These are phyloP conservation scores for Neodiprion fabricii DNA, from an alignment of 1,140 invertebrate genomes.

Conservation along the genomic window DNA sequence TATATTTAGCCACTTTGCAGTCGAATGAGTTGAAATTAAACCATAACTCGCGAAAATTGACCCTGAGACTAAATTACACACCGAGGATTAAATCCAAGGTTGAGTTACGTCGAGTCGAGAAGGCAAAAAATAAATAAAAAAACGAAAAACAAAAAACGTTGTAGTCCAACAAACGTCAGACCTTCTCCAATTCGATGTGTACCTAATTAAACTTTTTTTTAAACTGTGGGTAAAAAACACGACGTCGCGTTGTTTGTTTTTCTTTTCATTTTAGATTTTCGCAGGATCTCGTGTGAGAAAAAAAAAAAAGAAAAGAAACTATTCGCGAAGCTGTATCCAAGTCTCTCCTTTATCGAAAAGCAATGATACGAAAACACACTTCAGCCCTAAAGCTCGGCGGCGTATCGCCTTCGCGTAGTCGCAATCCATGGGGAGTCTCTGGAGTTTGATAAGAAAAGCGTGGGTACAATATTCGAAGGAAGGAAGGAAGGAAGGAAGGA, in stretches of 20 bases:
- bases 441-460: background rate
- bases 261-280: too few relatives aligned
- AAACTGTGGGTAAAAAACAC: too few relatives aligned
- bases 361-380: constrained; percentile 2
- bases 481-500: constrained; percentile 2
- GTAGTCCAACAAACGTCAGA: background rate
- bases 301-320: constrained; percentile 10
- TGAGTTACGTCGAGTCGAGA: background rate
- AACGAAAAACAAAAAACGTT: background rate
- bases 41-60: background rate
- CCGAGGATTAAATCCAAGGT: background rate
- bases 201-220: too few relatives aligned
- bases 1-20: too few relatives aligned
- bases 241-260: too few relatives aligned
- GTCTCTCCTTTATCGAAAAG: background rate
- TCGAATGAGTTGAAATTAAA: background rate
- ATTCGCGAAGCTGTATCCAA: constrained; percentile 4
- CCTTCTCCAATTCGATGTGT: too few relatives aligned
- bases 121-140: background rate
- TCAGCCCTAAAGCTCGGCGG: background rate
- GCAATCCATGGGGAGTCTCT: background rate
- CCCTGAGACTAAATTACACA: background rate
- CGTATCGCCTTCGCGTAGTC: background rate
- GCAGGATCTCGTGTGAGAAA: background rate
- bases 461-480: background rate